These are phyloP conservation scores for Reinhardtius hippoglossoides DNA, from an alignment of 2,113 vertebrate species.

Conservation along the genomic window DNA sequence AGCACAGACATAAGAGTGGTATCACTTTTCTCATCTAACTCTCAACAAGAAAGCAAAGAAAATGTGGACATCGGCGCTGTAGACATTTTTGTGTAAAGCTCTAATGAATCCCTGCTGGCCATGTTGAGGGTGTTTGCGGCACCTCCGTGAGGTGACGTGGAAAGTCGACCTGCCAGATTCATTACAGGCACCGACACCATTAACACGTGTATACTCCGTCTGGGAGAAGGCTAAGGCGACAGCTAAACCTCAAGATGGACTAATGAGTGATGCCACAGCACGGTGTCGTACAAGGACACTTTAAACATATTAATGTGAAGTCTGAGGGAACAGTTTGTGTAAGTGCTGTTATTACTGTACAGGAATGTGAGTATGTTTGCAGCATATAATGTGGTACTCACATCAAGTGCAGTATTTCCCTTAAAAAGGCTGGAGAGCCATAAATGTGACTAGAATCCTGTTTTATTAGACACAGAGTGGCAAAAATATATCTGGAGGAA, in stretches of 20 bases:
- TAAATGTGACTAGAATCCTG: conserved; percentile 57
- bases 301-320: conserved; percentile 22
- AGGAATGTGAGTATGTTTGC: conserved; percentile 18
- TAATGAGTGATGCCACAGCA: conserved; percentile 41
- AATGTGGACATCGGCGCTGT: neutral
- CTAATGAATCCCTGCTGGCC: conserved; percentile 61
- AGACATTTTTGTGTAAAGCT: conserved; percentile 51
- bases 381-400: conserved; percentile 19
- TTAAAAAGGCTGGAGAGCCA: conserved; percentile 45
- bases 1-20: neutral
- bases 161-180: conserved; percentile 68
- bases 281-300: conserved; percentile 5
- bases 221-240: conserved; percentile 41
- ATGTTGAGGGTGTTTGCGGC: conserved; percentile 48
- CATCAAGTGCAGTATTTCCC: conserved; percentile 50
- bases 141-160: conserved; percentile 58
- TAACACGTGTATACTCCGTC: conserved; percentile 47
- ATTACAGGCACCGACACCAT: conserved; percentile 50
- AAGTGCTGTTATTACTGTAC: conserved; percentile 7
- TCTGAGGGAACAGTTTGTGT: neutral
- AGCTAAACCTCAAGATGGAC: conserved; percentile 35
- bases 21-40: neutral
- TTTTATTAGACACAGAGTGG: conserved; percentile 54
- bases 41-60: neutral
- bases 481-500: conserved; percentile 53